These are phyloP conservation scores for Drosophila chauvacae DNA, from an alignment of 1,140 invertebrate species.

Conservation along the genomic window DNA sequence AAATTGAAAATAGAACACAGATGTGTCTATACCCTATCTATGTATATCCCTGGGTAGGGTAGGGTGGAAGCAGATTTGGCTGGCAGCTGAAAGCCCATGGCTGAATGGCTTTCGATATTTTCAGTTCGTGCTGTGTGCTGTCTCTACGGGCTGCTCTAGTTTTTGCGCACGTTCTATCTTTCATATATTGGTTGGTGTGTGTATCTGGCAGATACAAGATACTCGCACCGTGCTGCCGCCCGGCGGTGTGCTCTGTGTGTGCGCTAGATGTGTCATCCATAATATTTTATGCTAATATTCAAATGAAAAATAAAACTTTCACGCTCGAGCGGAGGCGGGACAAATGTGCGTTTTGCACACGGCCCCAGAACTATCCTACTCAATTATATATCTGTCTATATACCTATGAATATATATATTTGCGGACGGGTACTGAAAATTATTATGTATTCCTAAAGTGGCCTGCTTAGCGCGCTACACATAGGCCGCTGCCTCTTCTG, in stretches of 20 bases:
- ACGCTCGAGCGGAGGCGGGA: conserved; percentile 78
- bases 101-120: conserved; percentile 68
- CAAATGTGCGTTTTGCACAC: conserved; percentile 84
- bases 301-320: conserved; percentile 78
- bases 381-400: conserved; percentile 36
- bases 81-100: conserved; percentile 68
- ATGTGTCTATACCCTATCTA: conserved; percentile 29
- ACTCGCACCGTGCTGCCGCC: conserved; percentile 32
- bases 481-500: conserved; percentile 33
- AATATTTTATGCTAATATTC: conserved; percentile 83
- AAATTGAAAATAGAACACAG: conserved; percentile 71
- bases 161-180: conserved; percentile 38
- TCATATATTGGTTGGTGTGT: conserved; percentile 8
- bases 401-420: conserved; percentile 1
- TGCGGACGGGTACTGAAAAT: conserved; percentile 35
- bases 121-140: conserved; percentile 18
- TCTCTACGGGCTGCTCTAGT: conserved; percentile 49
- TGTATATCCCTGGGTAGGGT: conserved; percentile 11
- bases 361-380: conserved; percentile 61
- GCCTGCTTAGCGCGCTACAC: conserved; percentile 55
- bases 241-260: conserved; percentile 18
- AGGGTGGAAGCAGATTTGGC: conserved; percentile 22
- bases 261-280: conserved; percentile 79
- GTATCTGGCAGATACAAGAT: conserved; percentile 55
- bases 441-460: conserved; percentile 71